A percentile compares a stretch with the other conserved stretches of the same genome.
phyloP scores from a whole-genome alignment of 2,797 vertebrate genomes.

The Mycteria americana region DNA sequence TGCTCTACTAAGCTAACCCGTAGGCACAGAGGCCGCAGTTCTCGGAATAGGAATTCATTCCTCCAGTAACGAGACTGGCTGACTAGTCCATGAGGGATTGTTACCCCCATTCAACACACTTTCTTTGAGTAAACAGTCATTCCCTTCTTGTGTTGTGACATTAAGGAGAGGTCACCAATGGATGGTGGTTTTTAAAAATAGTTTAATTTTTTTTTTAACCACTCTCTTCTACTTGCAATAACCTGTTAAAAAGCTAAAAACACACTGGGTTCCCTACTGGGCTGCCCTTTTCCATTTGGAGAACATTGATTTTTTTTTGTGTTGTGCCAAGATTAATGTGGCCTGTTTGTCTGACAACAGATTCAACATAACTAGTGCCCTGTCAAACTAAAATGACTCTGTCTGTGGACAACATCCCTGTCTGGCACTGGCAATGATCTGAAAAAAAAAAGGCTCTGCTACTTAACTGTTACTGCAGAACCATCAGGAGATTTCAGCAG shows the following conservation, averaged over 20 bases:
- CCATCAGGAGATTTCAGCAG: neutral
- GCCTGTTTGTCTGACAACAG: constrained; percentile 30
- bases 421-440: neutral
- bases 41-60: neutral
- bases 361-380: neutral
- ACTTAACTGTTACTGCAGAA: neutral
- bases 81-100: neutral
- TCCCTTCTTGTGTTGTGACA: neutral
- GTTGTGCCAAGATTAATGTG: constrained; percentile 35
- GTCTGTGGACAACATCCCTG: neutral
- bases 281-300: constrained; percentile 17
- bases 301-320: constrained; percentile 27
- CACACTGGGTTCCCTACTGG: neutral
- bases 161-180: neutral
- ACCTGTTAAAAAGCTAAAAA: constrained; percentile 36
- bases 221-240: constrained; percentile 1
- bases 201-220: neutral
- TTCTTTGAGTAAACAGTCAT: neutral
- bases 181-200: neutral
- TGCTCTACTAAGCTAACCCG: constrained; percentile 14
- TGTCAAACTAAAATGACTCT: constrained; percentile 8
- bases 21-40: neutral
- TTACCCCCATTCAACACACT: neutral
- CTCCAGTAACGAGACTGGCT: neutral
- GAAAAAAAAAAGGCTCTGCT: neutral